Conservation (phyloP, 2,113 vertebrate genomes). For the Tylochromis polylepis region DNA sequence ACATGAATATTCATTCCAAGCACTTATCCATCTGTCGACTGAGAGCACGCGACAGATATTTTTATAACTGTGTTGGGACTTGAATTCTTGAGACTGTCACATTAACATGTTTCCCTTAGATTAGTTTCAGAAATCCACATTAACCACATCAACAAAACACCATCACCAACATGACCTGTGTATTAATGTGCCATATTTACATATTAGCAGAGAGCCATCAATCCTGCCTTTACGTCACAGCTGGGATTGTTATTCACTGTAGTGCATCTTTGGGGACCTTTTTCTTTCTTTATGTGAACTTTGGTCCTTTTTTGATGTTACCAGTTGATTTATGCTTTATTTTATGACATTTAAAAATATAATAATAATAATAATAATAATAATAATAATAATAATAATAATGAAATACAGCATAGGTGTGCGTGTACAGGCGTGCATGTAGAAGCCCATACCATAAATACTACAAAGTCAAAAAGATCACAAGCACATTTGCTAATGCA, state of each 20-base stretch:
- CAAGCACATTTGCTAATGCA: no score
- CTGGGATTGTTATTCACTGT: not conserved
- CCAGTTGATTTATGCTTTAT: no score
- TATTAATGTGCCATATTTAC: not conserved
- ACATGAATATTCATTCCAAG: not conserved
- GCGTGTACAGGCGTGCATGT: no score
- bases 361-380: rapidly evolving
- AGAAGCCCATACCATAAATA: no score
- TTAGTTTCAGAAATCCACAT: not conserved
- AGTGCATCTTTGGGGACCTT: not conserved
- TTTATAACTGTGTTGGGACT: not conserved
- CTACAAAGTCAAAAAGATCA: no score
- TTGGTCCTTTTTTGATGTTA: not conserved
- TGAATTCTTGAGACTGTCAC: not conserved
- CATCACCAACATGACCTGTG: not conserved
- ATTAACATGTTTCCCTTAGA: not conserved
- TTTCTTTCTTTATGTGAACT: not conserved
- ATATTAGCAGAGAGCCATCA: rapidly evolving
- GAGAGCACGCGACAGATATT: rapidly evolving
- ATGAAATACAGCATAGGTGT: no score
- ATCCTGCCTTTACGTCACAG: not conserved
- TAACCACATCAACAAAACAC: not conserved
- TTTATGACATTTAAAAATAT: no score
- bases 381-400: no score
- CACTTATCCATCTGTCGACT: not conserved